A percentile compares a stretch with the other conserved stretches of the same genome.
Conservation (phyloP, 1,140 invertebrate species). For the Heliconius congener region DNA sequence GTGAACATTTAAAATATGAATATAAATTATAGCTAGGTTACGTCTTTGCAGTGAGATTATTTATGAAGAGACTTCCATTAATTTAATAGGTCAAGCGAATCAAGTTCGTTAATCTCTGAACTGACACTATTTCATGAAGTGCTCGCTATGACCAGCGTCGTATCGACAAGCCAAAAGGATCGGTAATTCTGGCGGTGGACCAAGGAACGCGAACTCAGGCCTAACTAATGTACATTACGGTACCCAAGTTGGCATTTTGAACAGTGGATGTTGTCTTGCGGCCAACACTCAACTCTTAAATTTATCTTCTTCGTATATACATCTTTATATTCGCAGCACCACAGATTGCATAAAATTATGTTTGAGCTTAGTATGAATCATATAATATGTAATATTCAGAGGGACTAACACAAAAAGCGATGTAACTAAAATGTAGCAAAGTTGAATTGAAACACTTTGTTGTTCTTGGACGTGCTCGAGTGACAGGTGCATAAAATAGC, state of each 20-base stretch:
- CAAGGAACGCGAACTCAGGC: conserved; percentile 76
- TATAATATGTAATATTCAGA: neutral
- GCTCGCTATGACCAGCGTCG: conserved; percentile 53
- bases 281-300: conserved; percentile 36
- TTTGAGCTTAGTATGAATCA: neutral
- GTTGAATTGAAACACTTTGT: conserved; percentile 48
- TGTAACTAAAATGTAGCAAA: conserved; percentile 28
- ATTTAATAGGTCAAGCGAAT: conserved; percentile 71
- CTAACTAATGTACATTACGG: conserved; percentile 75
- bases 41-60: conserved; percentile 4
- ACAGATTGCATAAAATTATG: neutral
- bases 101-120: conserved; percentile 78
- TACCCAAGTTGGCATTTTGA: conserved; percentile 79
- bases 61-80: conserved; percentile 26
- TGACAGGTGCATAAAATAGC: conserved; percentile 53
- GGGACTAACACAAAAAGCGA: neutral
- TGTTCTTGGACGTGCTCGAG: conserved; percentile 52
- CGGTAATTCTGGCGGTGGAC: conserved; percentile 77
- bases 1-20: neutral
- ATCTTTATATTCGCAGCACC: neutral
- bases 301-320: conserved; percentile 3
- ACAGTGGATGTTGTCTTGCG: conserved; percentile 39
- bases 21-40: conserved; percentile 2
- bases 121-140: conserved; percentile 74
- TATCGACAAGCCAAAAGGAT: conserved; percentile 79